These are phyloP conservation scores for Remorina albescens DNA, from an alignment of 2,797 vertebrate species.

Conservation along the genomic window DNA sequence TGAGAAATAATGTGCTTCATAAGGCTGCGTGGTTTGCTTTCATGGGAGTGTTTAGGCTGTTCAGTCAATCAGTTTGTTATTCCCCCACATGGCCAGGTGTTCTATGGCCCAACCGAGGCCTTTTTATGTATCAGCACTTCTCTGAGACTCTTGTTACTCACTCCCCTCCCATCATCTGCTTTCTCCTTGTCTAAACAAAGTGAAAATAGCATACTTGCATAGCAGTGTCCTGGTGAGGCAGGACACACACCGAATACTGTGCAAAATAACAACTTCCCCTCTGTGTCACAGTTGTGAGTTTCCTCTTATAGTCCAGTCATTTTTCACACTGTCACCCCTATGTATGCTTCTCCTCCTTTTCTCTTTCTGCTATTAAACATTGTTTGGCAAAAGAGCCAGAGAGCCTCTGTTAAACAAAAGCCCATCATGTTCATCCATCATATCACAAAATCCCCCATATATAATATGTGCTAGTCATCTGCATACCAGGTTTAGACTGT, in stretches of 20 bases:
- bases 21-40: conserved; percentile 43
- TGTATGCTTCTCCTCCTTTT: background rate
- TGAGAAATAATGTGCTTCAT: conserved; percentile 37
- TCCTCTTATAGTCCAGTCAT: background rate
- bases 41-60: conserved; percentile 46
- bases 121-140: conserved; percentile 58
- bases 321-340: background rate
- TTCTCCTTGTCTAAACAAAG: conserved; percentile 49
- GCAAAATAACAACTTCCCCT: conserved; percentile 4
- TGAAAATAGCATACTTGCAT: conserved; percentile 57
- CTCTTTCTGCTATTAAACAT: background rate
- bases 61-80: conserved; percentile 42
- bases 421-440: background rate
- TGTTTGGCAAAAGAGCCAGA: background rate
- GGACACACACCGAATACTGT: conserved; percentile 18
- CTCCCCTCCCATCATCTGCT: conserved; percentile 22
- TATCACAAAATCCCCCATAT: background rate
- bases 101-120: conserved; percentile 38
- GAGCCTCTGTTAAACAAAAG: background rate
- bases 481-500: background rate
- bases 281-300: background rate
- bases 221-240: conserved; percentile 21
- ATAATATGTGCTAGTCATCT: background rate
- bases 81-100: conserved; percentile 41
- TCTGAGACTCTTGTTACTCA: conserved; percentile 23